A percentile compares a stretch with the other conserved stretches of the same genome.
These are phyloP conservation scores for Drosophila histrio DNA, from an alignment of 2,888 invertebrate genomes.

Conservation along the genomic window DNA sequence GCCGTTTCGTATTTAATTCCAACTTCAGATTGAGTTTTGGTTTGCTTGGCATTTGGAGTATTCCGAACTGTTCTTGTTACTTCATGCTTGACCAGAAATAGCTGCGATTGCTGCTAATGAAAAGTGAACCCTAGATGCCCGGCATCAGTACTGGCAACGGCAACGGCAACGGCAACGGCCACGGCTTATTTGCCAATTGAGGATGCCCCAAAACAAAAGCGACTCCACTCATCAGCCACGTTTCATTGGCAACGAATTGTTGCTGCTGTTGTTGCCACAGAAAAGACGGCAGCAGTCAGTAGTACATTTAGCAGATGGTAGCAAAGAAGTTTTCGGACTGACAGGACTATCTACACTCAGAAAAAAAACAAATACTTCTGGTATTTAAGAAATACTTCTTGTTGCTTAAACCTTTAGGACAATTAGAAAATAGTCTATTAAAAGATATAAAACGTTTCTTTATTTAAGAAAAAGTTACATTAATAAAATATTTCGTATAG, in stretches of 20 bases:
- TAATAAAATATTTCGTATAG: no score
- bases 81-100: constrained; percentile 46
- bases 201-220: constrained; percentile 54
- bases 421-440: no score
- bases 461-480: no score
- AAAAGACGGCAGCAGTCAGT: constrained; percentile 40
- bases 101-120: constrained; percentile 60
- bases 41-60: constrained; percentile 19
- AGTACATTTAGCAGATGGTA: constrained; percentile 73
- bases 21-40: neutral
- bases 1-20: constrained; percentile 34
- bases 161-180: neutral
- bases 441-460: no score
- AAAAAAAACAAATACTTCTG: no score
- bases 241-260: constrained; percentile 71
- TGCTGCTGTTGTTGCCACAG: constrained; percentile 11
- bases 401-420: no score
- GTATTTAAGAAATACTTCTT: no score
- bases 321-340: constrained; percentile 3
- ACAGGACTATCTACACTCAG: constrained; percentile 16
- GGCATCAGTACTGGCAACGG: neutral
- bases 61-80: constrained; percentile 11
- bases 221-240: constrained; percentile 66
- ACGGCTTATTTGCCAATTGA: constrained; percentile 46
- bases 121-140: constrained; percentile 44